phyloP scores from a whole-genome alignment of 2,113 vertebrate genomes.

The Tichodroma muraria region DNA sequence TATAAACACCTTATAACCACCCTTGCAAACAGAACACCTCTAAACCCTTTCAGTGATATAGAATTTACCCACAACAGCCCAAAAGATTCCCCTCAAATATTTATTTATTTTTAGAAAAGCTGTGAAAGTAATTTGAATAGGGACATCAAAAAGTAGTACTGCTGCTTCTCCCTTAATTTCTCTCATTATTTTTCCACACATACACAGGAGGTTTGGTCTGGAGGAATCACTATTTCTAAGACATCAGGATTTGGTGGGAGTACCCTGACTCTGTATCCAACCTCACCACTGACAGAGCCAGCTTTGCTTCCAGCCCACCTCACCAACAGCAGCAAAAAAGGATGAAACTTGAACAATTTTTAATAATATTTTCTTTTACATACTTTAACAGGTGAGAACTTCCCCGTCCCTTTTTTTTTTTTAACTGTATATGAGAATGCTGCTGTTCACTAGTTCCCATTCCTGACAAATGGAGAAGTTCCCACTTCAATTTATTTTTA shows the following conservation, averaged over 20 bases:
- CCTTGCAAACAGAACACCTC: background rate
- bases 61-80: background rate
- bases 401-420: background rate
- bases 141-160: background rate
- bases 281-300: background rate
- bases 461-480: conserved; percentile 1
- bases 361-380: background rate
- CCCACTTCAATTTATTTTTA: conserved; percentile 8
- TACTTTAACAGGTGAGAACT: background rate
- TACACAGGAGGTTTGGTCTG: background rate
- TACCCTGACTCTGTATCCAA: background rate
- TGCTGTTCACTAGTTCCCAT: background rate
- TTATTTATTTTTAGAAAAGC: background rate
- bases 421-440: background rate
- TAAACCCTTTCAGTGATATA: background rate
- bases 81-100: background rate
- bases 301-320: background rate
- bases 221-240: background rate
- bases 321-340: background rate
- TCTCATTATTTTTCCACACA: background rate
- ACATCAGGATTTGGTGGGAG: background rate
- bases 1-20: background rate
- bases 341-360: background rate
- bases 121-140: background rate
- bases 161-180: background rate